Conservation (phyloP, 2,113 vertebrate genomes). For the Prionailurus bengalensis region DNA sequence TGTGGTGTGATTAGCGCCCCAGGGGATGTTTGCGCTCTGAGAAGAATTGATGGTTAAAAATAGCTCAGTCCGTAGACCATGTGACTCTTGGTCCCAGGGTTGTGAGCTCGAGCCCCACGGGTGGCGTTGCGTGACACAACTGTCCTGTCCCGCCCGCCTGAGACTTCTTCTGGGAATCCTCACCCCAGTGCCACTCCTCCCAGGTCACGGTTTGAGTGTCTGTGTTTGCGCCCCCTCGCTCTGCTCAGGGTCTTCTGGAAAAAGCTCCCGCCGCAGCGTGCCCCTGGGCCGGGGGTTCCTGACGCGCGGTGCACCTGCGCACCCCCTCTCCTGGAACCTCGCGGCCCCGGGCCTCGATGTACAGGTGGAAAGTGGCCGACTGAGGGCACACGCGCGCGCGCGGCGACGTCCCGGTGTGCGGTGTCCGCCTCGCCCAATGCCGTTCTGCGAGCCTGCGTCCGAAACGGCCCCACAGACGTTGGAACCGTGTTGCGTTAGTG, state of each 20-base stretch:
- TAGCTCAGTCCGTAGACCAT: too few relatives aligned
- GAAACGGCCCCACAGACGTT: neutral
- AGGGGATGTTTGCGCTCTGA: neutral
- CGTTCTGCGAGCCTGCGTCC: rapidly evolving
- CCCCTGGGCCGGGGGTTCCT: neutral
- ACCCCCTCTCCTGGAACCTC: neutral
- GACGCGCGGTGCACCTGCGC: rapidly evolving
- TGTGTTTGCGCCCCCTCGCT: neutral
- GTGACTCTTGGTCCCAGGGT: too few relatives aligned
- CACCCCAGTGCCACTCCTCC: neutral
- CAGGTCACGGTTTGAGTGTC: neutral
- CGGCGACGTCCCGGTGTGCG: neutral
- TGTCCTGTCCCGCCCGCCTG: neutral
- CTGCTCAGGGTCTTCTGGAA: neutral
- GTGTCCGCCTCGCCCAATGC: neutral
- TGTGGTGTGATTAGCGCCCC: neutral
- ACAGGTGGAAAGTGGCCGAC: too few relatives aligned
- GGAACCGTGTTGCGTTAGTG: neutral
- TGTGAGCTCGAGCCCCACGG: too few relatives aligned
- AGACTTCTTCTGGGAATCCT: neutral
- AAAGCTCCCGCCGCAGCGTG: too few relatives aligned
- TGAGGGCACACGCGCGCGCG: neutral
- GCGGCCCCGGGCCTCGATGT: neutral
- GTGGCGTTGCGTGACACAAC: too few relatives aligned
- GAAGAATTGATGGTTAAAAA: neutral